phyloP scores from a whole-genome alignment of 1,140 invertebrate genomes.

The Eurytemora carolleeae region DNA sequence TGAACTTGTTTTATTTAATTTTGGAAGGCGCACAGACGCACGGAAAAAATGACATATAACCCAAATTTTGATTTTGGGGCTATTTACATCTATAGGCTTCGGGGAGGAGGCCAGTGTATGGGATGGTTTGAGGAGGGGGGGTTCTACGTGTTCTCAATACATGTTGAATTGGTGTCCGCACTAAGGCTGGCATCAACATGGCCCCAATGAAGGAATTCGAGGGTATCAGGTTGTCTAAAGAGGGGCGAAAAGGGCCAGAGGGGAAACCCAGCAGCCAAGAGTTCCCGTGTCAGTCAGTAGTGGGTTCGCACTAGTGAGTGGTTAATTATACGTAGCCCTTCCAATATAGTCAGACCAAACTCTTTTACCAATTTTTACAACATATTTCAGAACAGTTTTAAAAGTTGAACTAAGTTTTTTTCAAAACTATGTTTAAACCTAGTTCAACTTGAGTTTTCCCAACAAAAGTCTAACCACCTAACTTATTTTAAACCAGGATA shows the following conservation, averaged over 20 bases:
- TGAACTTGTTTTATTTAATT: too few species aligned
- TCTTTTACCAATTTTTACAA: slow-evolving; percentile 33
- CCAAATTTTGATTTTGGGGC: too few species aligned
- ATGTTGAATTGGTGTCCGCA: slow-evolving; percentile 38
- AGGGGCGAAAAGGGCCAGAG: slow-evolving; percentile 87
- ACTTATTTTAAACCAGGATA: too few species aligned
- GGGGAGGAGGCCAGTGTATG: slow-evolving; percentile 28
- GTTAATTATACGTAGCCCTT: slow-evolving; percentile 53
- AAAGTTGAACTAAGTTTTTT: too few species aligned
- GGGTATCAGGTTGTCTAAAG: slow-evolving; percentile 63
- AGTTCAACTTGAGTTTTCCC: too few species aligned
- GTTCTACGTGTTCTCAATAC: slow-evolving; percentile 25
- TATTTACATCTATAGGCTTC: too few species aligned
- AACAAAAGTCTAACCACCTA: too few species aligned
- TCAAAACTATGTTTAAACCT: too few species aligned
- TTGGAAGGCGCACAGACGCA: too few species aligned
- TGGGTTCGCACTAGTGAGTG: slow-evolving; percentile 92
- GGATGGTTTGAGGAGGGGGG: slow-evolving; percentile 29
- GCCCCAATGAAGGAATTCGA: slow-evolving; percentile 52
- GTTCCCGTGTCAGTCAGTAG: slow-evolving; percentile 86
- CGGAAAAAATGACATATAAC: too few species aligned
- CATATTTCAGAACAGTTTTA: too few species aligned
- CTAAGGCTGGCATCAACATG: too few species aligned
- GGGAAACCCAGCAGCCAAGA: slow-evolving; percentile 92
- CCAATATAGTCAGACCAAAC: slow-evolving; percentile 61